These are phyloP conservation scores for Macroramphosus scolopax DNA, from an alignment of 2,797 vertebrate species.

Conservation along the genomic window DNA sequence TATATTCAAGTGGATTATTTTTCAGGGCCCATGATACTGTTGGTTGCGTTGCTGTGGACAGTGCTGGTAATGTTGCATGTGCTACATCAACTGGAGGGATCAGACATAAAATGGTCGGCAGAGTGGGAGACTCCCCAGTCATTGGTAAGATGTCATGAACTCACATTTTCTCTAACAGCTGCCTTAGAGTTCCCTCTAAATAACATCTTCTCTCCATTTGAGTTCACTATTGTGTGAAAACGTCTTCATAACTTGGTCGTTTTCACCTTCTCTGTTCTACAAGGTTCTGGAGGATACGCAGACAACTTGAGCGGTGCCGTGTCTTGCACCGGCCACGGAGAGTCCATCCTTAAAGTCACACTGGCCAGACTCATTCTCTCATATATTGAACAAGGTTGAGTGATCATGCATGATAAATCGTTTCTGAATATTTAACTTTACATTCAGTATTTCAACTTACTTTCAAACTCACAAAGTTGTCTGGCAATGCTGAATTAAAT, in stretches of 20 bases:
- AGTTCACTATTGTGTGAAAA: too few species aligned
- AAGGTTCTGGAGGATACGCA: constrained; percentile 71
- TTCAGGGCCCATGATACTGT: constrained; percentile 79
- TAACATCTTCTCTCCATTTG: too few species aligned
- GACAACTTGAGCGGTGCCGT: constrained; percentile 71
- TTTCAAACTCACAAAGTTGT: too few species aligned
- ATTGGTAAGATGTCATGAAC: constrained; percentile 66
- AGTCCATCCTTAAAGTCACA: constrained; percentile 78
- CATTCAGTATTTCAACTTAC: neutral
- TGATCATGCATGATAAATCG: constrained; percentile 9
- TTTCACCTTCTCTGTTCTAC: constrained; percentile 19
- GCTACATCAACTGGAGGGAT: constrained; percentile 82
- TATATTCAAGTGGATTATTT: too few species aligned
- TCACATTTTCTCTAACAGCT: neutral
- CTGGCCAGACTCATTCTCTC: constrained; percentile 75
- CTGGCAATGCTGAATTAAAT: neutral
- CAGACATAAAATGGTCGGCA: constrained; percentile 85
- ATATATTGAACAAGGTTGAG: constrained; percentile 73
- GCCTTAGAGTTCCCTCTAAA: too few species aligned
- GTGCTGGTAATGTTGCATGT: constrained; percentile 76
- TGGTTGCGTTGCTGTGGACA: constrained; percentile 77
- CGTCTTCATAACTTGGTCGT: too few species aligned
- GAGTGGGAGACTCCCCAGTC: constrained; percentile 83
- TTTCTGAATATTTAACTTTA: neutral
- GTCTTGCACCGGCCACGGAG: constrained; percentile 71